Base-by-base conservation (phyloP, 2,797 vertebrate species). In the Yasuhikotakia modesta region DNA sequence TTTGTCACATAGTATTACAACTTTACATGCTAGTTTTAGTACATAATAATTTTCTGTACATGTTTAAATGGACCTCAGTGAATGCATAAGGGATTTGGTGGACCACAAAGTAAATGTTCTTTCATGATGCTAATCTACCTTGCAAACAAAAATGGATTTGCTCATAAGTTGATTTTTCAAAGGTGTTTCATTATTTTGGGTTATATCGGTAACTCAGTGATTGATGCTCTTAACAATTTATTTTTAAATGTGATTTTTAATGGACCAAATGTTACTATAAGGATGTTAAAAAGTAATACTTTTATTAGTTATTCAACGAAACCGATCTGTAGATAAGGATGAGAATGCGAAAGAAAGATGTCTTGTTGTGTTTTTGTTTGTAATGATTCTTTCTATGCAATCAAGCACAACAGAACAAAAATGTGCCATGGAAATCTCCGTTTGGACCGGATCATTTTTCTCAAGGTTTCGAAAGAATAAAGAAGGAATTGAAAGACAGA, bases 361-460 rank as follows among this genome's bases (percentile, higher is more conserved):
- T 75, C 45, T 32, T 50, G 39, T 70, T 12, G 53, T 73, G n/a
- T 35, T 78, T n/a, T 50, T 78, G 32, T 55, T 21, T 55, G 12
- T 78, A 45, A 64, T 39, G 8, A 83, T 87, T 60, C 89, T 90
- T 90, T 90, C 87, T 92, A 92, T 93, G 89, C 88, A 93, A 92
- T 89, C 85, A 88, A 91, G 88, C 84, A 90, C 82, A 89, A 87
- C 39, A 79, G 87, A 92, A 91, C 90, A 91, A 90, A n/a, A 87
- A 88, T 77, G 91, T 93, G 91, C 93, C 92, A 91, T 90, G 83
- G 83, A 89, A 77, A 87, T 74, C 82, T 87, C 87, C 71, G 84
- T 70, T 85, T 80, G 82, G 87, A 86, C 10, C 79, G 76, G 82
- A 87, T 82, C 85, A 82, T 91, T 86, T 80, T 87, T 39, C 78